Evolutionary conservation across 2,888 invertebrate species (phyloP).

Genomic region (Lysandra bellargus): DNA sequence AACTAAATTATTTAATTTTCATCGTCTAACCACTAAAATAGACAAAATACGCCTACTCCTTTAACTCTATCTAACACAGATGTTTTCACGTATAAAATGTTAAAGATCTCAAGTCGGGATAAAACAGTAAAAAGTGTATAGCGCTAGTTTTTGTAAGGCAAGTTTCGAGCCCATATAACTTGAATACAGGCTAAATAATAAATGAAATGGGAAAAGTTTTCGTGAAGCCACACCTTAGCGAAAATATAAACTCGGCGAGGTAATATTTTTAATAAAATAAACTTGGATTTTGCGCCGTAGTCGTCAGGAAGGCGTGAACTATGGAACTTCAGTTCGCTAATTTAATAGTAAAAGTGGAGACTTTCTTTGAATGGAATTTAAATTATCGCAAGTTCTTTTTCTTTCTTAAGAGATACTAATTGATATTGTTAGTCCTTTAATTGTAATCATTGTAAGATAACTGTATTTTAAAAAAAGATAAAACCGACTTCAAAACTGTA

Average conservation of each 20-base stretch:
- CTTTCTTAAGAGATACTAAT: too few relatives aligned
- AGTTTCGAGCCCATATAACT: constrained; percentile 44
- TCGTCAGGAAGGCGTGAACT: constrained; percentile 15
- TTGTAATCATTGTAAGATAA: too few relatives aligned
- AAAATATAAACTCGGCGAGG: constrained; percentile 42
- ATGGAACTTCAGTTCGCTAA: constrained; percentile 1
- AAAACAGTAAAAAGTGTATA: background rate
- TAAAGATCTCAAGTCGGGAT: constrained; percentile 9
- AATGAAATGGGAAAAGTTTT: constrained; percentile 47
- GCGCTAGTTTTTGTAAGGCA: constrained; percentile 37
- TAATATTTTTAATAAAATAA: constrained; percentile 43
- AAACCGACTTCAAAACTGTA: too few relatives aligned
- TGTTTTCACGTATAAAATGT: constrained; percentile 1
- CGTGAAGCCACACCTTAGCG: constrained; percentile 42
- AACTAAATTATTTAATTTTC: background rate
- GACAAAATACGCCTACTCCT: background rate
- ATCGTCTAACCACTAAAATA: background rate
- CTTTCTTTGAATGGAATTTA: background rate
- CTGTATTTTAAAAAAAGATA: too few relatives aligned
- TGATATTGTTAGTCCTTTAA: too few relatives aligned
- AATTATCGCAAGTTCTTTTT: background rate
- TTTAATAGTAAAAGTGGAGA: background rate
- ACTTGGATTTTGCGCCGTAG: constrained; percentile 12
- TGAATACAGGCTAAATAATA: constrained; percentile 44
- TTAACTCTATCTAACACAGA: background rate